A percentile compares a stretch with the other conserved stretches of the same genome.
These are phyloP conservation scores for Myotis planiceps DNA, from an alignment of 2,797 vertebrate genomes.

Conservation along the genomic window DNA sequence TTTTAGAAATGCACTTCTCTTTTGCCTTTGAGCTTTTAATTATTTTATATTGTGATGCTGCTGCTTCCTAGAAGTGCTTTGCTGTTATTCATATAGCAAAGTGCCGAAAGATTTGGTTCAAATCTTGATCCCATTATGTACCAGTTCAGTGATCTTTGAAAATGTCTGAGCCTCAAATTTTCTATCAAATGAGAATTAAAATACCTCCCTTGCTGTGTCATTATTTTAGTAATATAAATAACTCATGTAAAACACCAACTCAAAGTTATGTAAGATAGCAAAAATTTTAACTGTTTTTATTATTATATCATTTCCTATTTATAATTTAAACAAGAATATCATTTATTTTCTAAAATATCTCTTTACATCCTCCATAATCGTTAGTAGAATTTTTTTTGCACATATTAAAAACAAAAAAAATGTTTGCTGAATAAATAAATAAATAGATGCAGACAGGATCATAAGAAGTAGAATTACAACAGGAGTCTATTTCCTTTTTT, in stretches of 20 bases:
- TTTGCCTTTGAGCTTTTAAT: background rate
- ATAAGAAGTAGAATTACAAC: slow-evolving; percentile 37
- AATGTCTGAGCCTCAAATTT: background rate
- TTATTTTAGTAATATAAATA: background rate
- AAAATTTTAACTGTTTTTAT: background rate
- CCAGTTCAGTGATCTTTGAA: background rate
- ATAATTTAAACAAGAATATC: background rate
- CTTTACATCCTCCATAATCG: background rate
- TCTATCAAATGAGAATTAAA: background rate
- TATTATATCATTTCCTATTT: background rate
- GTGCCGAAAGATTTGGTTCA: background rate
- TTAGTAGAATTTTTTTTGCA: background rate
- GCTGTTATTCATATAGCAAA: background rate
- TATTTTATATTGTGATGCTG: background rate
- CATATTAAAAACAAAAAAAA: background rate
- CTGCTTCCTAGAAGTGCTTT: background rate
- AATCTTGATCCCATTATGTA: background rate
- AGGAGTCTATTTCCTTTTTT: background rate
- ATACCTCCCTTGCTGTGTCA: background rate
- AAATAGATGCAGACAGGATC: background rate
- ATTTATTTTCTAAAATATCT: background rate
- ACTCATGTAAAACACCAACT: background rate
- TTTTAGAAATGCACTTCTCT: background rate
- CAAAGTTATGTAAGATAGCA: background rate
- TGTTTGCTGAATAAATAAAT: slow-evolving; percentile 53